phyloP scores from a whole-genome alignment of 1,140 invertebrate species.

The Charaxes varanes region DNA sequence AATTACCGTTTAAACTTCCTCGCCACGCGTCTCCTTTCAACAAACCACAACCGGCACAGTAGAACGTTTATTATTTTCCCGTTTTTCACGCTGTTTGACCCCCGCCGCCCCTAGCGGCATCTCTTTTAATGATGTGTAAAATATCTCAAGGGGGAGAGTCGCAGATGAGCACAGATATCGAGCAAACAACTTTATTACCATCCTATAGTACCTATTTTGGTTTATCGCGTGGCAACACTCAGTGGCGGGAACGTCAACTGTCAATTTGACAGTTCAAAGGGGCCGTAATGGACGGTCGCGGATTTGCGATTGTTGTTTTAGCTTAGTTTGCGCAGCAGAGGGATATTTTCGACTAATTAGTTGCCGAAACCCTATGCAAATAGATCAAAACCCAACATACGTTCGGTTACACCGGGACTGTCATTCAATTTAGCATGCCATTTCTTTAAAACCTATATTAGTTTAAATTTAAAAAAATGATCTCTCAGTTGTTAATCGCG shows the following conservation, averaged over 20 bases:
- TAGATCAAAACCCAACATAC: too few relatives aligned
- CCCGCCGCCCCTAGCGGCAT: conserved; percentile 30
- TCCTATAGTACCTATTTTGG: conserved; percentile 27
- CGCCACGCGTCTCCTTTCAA: conserved; percentile 24
- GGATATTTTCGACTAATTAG: conserved; percentile 30
- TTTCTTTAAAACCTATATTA: too few relatives aligned
- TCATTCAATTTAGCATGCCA: too few relatives aligned
- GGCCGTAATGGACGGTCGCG: conserved; percentile 39
- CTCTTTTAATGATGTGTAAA: conserved; percentile 61
- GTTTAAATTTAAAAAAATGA: too few relatives aligned
- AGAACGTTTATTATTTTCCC: conserved; percentile 50
- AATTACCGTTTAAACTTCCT: conserved; percentile 22
- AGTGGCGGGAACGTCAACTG: conserved; percentile 44
- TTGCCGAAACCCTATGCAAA: conserved; percentile 9
- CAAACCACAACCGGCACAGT: conserved; percentile 26
- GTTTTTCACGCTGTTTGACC: conserved; percentile 58
- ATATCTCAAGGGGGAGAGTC: conserved; percentile 44
- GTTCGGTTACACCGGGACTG: too few relatives aligned
- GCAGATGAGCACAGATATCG: conserved; percentile 36
- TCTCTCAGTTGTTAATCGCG: too few relatives aligned
- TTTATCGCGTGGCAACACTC: conserved; percentile 23
- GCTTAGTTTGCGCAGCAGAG: conserved; percentile 18
- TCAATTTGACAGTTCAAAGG: conserved; percentile 53
- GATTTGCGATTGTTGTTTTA: conserved; percentile 55
- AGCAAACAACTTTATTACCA: conserved; percentile 19